Evolutionary conservation across 2,113 vertebrate species (phyloP), one percentile per base, ranked within the genome.

Genomic region (Aptenodytes forsteri): DNA sequence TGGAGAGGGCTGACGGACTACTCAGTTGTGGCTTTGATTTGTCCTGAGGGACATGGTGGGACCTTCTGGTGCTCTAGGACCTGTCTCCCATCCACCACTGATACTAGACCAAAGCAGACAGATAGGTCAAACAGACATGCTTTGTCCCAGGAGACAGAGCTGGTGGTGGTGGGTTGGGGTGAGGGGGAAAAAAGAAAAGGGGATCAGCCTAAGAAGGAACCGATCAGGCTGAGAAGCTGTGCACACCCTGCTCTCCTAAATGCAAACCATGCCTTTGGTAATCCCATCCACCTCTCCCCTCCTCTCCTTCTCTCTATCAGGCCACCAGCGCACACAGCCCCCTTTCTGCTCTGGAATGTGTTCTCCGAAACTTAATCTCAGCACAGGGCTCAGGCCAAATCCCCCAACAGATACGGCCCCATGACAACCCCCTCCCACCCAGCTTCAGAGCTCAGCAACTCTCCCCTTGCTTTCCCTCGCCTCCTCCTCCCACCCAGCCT

Each of bases 341-440:
- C 96, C 96, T 98, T 98, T 98, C 98, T 98, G 97, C 98, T 98
- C 97, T 97, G 98, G 98, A 98, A 98, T 98, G 98, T 75, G 95
- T 96, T 97, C 98, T 98, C 90, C 86, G 97, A 98, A 98, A 98
- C 95, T 97, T 98, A 98, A 98, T 98, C 98, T 98, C 92, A 23
- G 97, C 94, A 92, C 58, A 82, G 95, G 87, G 94, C 94, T 97
- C 65, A 83, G 91, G 97, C 98, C 98, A 98, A 98, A 98, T 98
- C 95, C 97, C 97, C 92, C 5, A 50, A 89, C 89, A 97, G 98
- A 97, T 97, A 97, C 73, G 52, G 96, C 95, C 98, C 97, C 54
- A 70, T 97, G 96, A 98, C 96, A 98, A 96, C 90, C 91, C 30
- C 67, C 83, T 96, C 97, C 95, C 29, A 58, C 52, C 12, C 86